Base-by-base conservation (phyloP, 2,113 vertebrate genomes). In the Philantomba maxwellii region DNA sequence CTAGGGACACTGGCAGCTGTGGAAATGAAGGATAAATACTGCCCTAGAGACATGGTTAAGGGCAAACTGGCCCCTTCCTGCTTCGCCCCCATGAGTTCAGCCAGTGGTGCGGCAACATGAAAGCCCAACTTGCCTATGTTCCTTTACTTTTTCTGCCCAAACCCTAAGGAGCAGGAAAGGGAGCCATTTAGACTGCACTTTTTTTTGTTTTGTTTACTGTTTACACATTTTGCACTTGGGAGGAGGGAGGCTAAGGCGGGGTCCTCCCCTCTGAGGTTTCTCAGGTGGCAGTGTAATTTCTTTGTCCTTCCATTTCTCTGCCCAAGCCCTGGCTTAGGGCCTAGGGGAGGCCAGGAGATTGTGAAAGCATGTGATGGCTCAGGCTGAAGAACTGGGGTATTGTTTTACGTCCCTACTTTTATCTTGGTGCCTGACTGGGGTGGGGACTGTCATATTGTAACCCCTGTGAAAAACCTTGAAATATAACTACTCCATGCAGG, bases 161-260 rank as follows among this genome's bases (percentile, higher is more conserved):
- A 93, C 10, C 51, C 30, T 26, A 75, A 47, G 78, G 62, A 86
- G 16, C 88, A 97, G 90, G 75, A 84, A 39, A 96, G 60, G 92
- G 91, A 94, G 91, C 91, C 96, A 97, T 78, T 80, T 93, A 96
- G 87, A 98, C 88, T 96, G 98, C 98, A 98, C 98, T 98, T 98
- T 97, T 83, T 55, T 97, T 88, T 96, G 89, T 95, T 97, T 94
- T 92, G 53, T 97, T 97, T 93, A 97, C 96, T 98, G 98, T 98
- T 98, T 98, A 98, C 98, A 98, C 85, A 95, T 96, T 98, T 98
- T 98, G 97, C 97, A 97, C 97, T 97, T 96, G 97, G 94, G 97
- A 97, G 89, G 94, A 97, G 93, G 93, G 95, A 96, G 91, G 85
- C 87, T 78, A 96, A 92, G 92, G 95, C 77, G 95, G 95, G 89